phyloP scores from a whole-genome alignment of 2,113 vertebrate species.

The Corythornis cristatus region DNA sequence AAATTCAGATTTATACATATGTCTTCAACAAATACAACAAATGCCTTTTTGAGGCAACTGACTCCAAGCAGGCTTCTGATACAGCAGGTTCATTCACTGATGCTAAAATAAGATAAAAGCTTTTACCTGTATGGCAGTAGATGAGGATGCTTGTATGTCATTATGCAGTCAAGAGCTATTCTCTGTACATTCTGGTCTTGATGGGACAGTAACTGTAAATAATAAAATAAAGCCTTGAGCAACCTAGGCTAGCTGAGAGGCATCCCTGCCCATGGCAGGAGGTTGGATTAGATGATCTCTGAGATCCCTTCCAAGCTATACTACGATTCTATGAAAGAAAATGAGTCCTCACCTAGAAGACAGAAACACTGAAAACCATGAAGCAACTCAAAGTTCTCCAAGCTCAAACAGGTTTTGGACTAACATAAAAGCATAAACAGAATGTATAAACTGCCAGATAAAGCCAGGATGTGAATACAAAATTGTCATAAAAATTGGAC shows the following conservation, averaged over 20 bases:
- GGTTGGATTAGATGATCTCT: too few species aligned
- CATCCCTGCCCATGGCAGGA: too few species aligned
- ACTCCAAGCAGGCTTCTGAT: background rate
- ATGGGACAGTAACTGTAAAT: slow-evolving; percentile 87
- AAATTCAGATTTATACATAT: background rate
- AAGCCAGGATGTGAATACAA: background rate
- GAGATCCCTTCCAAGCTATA: too few species aligned
- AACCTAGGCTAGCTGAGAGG: too few species aligned
- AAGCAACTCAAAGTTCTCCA: background rate
- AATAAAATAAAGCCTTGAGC: background rate
- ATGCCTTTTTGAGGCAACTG: background rate
- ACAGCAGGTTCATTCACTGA: background rate
- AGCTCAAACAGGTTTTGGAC: background rate
- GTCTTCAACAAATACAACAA: background rate
- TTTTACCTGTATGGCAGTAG: slow-evolving; percentile 91
- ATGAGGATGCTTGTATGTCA: slow-evolving; percentile 91
- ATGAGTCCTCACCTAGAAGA: background rate
- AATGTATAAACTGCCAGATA: background rate
- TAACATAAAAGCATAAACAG: background rate
- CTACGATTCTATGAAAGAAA: background rate
- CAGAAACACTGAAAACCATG: background rate
- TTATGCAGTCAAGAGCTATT: slow-evolving; percentile 88
- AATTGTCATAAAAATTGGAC: background rate
- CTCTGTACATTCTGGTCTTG: slow-evolving; percentile 92
- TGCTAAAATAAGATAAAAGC: background rate